Evolutionary conservation across 2,888 invertebrate species (phyloP), one percentile per base, ranked within the genome.

Genomic region (Heliconius erato): DNA sequence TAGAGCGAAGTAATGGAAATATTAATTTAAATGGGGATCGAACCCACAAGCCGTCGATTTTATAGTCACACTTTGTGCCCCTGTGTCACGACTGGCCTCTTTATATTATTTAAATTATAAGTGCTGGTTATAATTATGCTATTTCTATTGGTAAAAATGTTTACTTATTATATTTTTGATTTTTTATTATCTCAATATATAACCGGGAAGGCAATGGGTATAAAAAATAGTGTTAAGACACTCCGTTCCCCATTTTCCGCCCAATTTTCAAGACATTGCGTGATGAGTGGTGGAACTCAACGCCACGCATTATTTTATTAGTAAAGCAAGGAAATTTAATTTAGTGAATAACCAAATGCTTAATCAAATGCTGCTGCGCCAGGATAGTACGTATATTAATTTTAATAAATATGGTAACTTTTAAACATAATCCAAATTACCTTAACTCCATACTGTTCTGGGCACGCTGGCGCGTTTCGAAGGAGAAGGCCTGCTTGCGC

Each of bases 381-480:
- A 63, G 11, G 11, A n/a, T 11, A 63, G 23, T 63, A 11, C 16
- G 14, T 49, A 49, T 54, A 54, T 19, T 19, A 23, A 54, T 54
- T 54, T 54, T 19, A n/a, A 67, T 26, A 16, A 67, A 16, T 28
- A 28, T 16, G 6, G 28, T 14, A 14, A 6, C 2, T 67, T 26
- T 26, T 40, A n/a, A 40, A 2, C 1, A 71, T 40, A 35, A 12
- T 5, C 1, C 4, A 7, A 72, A 49, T 85, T 93, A 96, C 96
- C 94, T 97, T 97, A 19, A 97, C 97, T 68, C 99, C 99, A 89
- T 97, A 96, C 79, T 97, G 97, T 89, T 98, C 98, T 1, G 98
- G 98, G 90, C 99, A 99, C 49, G 97, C 96, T 9, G 98, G 98
- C 3, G 97, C 97, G 85, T 96, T 96, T 85, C 97, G 96, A 77